Evolutionary conservation across 2,888 invertebrate species (phyloP).

Genomic region (Halictus ligatus): DNA sequence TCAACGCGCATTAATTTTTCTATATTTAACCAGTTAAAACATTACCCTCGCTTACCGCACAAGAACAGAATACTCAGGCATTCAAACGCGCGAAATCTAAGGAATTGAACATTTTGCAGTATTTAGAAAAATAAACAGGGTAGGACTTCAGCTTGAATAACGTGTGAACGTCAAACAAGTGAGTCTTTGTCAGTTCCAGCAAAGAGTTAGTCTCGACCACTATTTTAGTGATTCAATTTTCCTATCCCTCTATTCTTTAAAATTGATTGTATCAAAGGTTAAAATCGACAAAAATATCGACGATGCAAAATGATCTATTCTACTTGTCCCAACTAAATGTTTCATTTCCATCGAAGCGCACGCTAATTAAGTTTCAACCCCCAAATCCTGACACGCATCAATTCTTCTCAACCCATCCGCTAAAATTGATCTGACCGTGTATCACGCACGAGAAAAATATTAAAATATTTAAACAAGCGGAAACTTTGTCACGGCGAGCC

Average conservation of each 20-base stretch:
- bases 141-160: background rate
- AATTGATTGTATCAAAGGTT: background rate
- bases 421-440: background rate
- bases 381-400: background rate
- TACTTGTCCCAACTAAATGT: background rate
- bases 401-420: background rate
- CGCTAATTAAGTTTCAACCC: background rate
- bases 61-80: no score
- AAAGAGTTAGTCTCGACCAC: background rate
- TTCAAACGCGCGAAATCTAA: no score
- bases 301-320: background rate
- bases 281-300: background rate
- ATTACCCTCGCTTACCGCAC: background rate
- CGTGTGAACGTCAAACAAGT: background rate
- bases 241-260: no score
- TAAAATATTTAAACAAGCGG: background rate
- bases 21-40: background rate
- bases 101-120: background rate
- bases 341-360: background rate
- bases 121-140: no score
- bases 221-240: no score
- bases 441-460: background rate
- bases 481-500: no score
- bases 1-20: background rate
- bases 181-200: background rate